Percentiles rank a stretch among this genome's conserved stretches.
phyloP scores from a whole-genome alignment of 2,797 vertebrate species.

The Hypotaenidia philippensis region DNA sequence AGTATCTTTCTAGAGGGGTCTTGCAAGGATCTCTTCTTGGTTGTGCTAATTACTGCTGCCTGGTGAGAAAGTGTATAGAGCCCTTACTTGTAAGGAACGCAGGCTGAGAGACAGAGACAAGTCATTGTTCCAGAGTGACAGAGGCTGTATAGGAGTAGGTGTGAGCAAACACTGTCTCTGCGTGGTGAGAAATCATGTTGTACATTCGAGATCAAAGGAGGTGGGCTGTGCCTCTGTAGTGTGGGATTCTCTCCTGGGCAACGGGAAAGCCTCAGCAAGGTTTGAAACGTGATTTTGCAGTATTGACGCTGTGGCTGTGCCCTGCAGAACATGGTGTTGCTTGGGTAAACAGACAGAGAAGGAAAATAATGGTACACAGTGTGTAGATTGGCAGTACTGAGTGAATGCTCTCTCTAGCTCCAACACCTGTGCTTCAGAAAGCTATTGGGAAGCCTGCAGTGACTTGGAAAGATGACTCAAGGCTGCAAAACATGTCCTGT shows the following conservation, averaged over 20 bases:
- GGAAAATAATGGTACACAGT: neutral
- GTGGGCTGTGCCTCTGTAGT: neutral
- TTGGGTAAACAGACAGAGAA: neutral
- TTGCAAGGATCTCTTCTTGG: slow-evolving; percentile 16
- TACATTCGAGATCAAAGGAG: neutral
- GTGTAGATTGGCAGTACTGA: neutral
- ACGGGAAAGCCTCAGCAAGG: neutral
- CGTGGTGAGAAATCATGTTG: neutral
- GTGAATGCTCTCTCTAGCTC: neutral
- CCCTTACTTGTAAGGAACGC: neutral
- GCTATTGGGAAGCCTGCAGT: neutral
- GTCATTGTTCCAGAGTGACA: neutral
- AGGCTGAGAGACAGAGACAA: neutral
- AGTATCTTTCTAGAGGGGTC: slow-evolving; percentile 25
- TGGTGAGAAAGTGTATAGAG: slow-evolving; percentile 12
- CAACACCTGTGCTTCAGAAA: neutral
- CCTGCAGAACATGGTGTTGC: neutral
- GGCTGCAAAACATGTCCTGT: neutral
- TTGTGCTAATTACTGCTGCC: slow-evolving; percentile 47
- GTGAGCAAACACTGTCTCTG: slow-evolving; percentile 19
- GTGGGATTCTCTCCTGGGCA: slow-evolving; percentile 1
- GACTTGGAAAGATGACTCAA: slow-evolving; percentile 17
- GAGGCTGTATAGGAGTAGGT: neutral
- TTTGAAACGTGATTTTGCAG: neutral
- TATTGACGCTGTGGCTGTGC: neutral